Base-by-base conservation (phyloP, 2,113 vertebrate genomes). In the Upupa epops region DNA sequence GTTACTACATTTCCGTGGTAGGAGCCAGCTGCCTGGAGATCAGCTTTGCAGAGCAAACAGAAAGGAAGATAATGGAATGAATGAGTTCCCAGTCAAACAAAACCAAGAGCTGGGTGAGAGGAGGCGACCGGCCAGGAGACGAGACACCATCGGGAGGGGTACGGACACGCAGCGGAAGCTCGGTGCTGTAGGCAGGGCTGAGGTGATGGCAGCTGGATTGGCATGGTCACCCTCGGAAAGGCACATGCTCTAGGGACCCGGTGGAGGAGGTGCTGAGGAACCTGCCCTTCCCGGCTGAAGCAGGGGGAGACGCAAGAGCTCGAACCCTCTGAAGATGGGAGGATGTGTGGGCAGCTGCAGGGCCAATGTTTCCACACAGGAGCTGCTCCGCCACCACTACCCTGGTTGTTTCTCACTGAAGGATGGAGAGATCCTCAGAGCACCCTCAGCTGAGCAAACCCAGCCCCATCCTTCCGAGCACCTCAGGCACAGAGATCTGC, bases 11-110 rank as follows among this genome's bases (percentile, higher is more conserved):
- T 88, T 94, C 98, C 42, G 58, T 93, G 95, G 96, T 91, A 92
- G 93, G 93, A 96, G 83, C 80, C 73, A 96, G 96, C 66, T 97
- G 97, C 97, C 96, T 5, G 95, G 94, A 97, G 97, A 97, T 98
- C 98, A 98, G 97, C 98, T 98, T 98, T 94, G 79, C 97, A 97
- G 97, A 98, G 97, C 97, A 98, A 98, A 98, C 96, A 97, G 96
- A 98, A 97, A 69, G 96, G 97, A 78, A 97, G 97, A 95, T 78
- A 94, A 95, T 32, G 95, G 94, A 96, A 78, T 92, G 93, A 95
- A 91, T 88, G 75, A 90, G 55, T 92, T 91, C 83, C 11, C 10
- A 94, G 86, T 52, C 83, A 86, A 5, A 86, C 58, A 77, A 76
- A 83, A 81, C 15, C 77, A 58, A 37, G 40, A 10, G 70, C 74